Conservation (phyloP, 2,113 vertebrate species). For the Hippopotamus amphibius region DNA sequence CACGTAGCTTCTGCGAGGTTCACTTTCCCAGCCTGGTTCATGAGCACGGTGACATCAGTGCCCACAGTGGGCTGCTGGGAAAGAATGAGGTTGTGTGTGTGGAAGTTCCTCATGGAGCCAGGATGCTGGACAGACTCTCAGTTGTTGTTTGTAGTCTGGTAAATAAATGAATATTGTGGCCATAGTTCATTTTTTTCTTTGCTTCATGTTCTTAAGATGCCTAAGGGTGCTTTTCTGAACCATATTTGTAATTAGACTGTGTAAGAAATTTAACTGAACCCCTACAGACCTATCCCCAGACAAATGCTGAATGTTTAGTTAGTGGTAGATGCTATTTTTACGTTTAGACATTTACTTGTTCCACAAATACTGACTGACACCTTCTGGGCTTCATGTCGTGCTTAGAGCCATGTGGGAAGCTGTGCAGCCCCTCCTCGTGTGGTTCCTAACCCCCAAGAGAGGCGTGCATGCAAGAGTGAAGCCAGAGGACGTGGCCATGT, state of each 20-base stretch:
- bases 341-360: background rate
- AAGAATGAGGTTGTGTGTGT: accelerated
- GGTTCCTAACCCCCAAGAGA: background rate
- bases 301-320: background rate
- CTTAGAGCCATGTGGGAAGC: background rate
- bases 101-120: no score
- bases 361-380: background rate
- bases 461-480: accelerated
- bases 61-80: background rate
- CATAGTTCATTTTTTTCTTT: background rate
- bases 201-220: background rate
- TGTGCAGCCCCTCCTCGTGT: background rate
- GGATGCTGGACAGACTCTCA: background rate
- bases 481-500: accelerated
- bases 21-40: accelerated
- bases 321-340: background rate
- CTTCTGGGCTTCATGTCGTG: background rate
- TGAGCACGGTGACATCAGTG: background rate
- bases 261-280: background rate
- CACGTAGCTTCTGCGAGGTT: background rate
- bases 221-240: background rate
- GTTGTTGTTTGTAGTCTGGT: background rate
- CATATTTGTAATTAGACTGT: background rate
- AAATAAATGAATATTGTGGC: background rate
- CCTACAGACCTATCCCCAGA: background rate